Base-by-base conservation (phyloP, 2,113 vertebrate species). In the Psephotus haematonotus region DNA sequence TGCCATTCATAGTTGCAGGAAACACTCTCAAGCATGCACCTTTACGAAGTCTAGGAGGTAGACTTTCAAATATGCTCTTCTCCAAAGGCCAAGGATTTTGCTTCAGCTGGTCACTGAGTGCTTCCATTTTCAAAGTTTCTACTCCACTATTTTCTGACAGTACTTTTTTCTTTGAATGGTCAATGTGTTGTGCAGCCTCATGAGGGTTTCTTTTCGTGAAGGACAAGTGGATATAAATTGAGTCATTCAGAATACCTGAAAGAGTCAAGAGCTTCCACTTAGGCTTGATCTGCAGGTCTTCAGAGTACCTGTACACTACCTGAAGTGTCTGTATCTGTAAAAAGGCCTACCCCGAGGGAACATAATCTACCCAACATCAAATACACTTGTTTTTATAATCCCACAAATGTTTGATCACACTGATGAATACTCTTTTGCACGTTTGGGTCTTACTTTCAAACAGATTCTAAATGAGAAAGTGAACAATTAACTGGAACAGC, bases 81-180 rank as follows among this genome's bases (percentile, higher is more conserved):
- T 99, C 98, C 96, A 98, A 82, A 93, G 98, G 98, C 98, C 98
- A 98, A 50, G 98, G 92, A 43, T 96, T 96, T 78, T 95, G 95
- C 11, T 87, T 95, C 55, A 98, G 80, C 95, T 97, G 77, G 63
- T 97, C 65, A 43, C 96, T 60, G 81, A 98, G 59, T n/a, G 69
- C 87, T 64, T 49, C 55, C 11, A n/a, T 39, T 49, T 96, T 72
- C 3, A 77, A 49, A 68, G 96, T 91, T 10, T 94, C 92, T 39
- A 62, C 17, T 44, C 43, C 31, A 7, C 44, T 92, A 46, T 74
- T 77, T 60, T 94, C 92, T 25, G 13, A 6, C 59, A n/a, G 17
- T 50, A 7, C 65, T 18, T 29, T 90, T 64, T 33, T 88, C 65
- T 95, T 90, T n/a, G 19, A 39, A 9, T 23, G 63, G 33, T 90